Percentiles rank a stretch among this genome's conserved stretches.
Conservation (phyloP, 2,113 vertebrate genomes). For the Pollachius pollachius region DNA sequence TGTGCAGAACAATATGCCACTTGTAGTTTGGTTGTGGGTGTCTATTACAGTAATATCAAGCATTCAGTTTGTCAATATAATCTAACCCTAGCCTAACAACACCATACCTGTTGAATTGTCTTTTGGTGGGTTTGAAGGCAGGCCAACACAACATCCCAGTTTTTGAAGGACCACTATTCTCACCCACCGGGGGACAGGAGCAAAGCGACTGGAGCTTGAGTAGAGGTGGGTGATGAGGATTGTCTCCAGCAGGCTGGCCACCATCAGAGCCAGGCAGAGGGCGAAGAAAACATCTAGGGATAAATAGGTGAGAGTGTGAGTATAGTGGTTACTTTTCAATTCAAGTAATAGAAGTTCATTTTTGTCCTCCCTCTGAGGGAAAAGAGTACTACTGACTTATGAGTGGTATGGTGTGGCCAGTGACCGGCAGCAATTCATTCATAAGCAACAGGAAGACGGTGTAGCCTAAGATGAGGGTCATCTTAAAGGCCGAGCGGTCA, state of each 20-base stretch:
- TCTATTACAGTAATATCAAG: background rate
- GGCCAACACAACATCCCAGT: constrained; percentile 19
- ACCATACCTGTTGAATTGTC: background rate
- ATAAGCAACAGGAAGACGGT: constrained; percentile 62
- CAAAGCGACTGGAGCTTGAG: constrained; percentile 12
- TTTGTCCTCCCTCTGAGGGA: no score
- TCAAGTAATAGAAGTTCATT: background rate
- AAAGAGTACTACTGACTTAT: constrained; percentile 31
- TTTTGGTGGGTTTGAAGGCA: constrained; percentile 8
- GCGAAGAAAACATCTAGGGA: constrained; percentile 44
- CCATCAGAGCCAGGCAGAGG: constrained; percentile 46
- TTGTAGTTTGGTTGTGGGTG: background rate
- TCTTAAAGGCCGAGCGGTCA: constrained; percentile 59
- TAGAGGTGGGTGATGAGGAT: constrained; percentile 40
- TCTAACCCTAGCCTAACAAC: background rate
- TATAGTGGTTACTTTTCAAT: background rate
- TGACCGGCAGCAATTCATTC: constrained; percentile 57
- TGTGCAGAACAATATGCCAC: background rate
- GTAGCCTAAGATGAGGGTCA: constrained; percentile 66
- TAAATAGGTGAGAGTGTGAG: background rate
- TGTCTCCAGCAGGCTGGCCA: constrained; percentile 45
- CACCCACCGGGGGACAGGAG: constrained; percentile 32
- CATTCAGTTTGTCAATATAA: background rate
- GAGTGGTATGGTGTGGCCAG: constrained; percentile 32
- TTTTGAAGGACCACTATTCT: constrained; percentile 23